phyloP scores from a whole-genome alignment of 2,888 invertebrate species.

The Spodoptera exigua region DNA sequence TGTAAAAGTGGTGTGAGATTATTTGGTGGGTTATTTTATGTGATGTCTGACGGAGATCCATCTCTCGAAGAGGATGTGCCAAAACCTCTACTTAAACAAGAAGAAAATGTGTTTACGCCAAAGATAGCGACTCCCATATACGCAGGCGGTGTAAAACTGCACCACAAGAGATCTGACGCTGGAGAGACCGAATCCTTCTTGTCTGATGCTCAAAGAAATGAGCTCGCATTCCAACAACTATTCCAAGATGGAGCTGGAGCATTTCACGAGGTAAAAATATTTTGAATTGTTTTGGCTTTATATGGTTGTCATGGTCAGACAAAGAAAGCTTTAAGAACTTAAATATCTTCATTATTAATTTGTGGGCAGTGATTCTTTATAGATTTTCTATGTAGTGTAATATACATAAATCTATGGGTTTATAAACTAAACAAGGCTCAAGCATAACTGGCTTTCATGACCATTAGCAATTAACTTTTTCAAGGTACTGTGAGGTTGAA shows the following conservation, averaged over 20 bases:
- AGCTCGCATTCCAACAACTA: slow-evolving; percentile 82
- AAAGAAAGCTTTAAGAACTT: background rate
- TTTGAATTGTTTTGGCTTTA: slow-evolving; percentile 12
- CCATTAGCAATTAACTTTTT: slow-evolving; percentile 18
- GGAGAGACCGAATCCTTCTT: slow-evolving; percentile 82
- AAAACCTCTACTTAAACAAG: slow-evolving; percentile 77
- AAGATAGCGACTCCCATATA: slow-evolving; percentile 84
- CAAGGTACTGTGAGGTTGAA: slow-evolving; percentile 15
- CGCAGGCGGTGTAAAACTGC: slow-evolving; percentile 79
- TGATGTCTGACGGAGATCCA: slow-evolving; percentile 88
- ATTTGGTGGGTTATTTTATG: slow-evolving; percentile 62
- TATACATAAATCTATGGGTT: background rate
- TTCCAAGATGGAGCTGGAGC: slow-evolving; percentile 80
- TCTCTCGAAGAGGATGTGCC: slow-evolving; percentile 87
- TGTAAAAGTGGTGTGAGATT: slow-evolving; percentile 44
- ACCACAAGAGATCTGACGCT: slow-evolving; percentile 78
- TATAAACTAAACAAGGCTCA: slow-evolving; percentile 1
- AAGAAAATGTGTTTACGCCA: slow-evolving; percentile 85
- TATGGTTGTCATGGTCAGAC: background rate
- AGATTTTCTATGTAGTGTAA: no score
- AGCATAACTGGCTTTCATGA: slow-evolving; percentile 19
- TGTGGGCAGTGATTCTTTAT: slow-evolving; percentile 9
- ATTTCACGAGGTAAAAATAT: slow-evolving; percentile 75
- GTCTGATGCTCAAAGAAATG: slow-evolving; percentile 82
- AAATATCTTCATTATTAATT: slow-evolving; percentile 24